Evolutionary conservation across 2,113 vertebrate species (phyloP), one percentile per base, ranked within the genome.

Genomic region (Amphiprion ocellaris): DNA sequence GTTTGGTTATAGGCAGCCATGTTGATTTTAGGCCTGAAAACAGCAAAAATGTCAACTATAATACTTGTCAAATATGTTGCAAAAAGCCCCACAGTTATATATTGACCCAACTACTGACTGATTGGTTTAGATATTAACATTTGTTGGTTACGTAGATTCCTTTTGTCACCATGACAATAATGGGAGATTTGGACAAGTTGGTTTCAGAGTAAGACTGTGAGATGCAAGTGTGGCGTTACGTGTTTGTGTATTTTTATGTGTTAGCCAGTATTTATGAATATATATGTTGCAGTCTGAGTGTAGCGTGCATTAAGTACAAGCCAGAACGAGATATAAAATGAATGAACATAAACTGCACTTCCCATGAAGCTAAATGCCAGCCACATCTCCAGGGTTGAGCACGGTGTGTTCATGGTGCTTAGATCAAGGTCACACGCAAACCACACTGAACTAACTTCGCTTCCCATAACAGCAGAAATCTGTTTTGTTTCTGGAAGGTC

Each of bases 341-440:
- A 65, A 41, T 41, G 30, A 60, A 50, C 28, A 64, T 39, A 75
- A 28, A 73, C 41, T 73, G 60, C 58, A 50, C 55, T 74, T 53
- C 77, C 71, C n/a, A 70, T 50, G 49, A 66, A 82, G 59, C 41
- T 75, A 52, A 79, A 81, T 69, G 74, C 37, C 62, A 65, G 67
- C 41, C 47, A 64, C 63, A 77, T 86, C 75, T 88, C 79, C 52
- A 70, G 71, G 77, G 69, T 62, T 59, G 71, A 87, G 54, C 78
- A 41, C 17, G 10, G 41, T 53, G 61, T 54, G n/a, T 62, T 23
- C 47, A 55, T 23, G 28, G 59, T 81, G 58, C 77, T 79, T 67
- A 50, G 65, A 85, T 79, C 69, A 72, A 89, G 80, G 77, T 75
- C 74, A 14, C 64, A 39, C 55, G 67, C 21, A 2, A 44, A 69